Base-by-base conservation (phyloP, 2,888 invertebrate genomes). In the Polydrusus cervinus region DNA sequence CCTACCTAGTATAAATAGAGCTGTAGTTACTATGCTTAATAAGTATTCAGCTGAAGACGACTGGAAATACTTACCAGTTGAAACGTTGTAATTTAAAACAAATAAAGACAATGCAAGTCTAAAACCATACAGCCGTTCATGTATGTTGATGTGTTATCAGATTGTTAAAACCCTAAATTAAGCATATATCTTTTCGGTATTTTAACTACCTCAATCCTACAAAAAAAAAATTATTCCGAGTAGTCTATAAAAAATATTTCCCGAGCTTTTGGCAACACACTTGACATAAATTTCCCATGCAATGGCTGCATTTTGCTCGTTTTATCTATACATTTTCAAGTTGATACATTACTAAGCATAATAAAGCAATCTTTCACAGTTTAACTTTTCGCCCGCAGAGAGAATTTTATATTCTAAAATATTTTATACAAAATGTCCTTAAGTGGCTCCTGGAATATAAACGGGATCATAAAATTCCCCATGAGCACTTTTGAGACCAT, bases 351-450 rank as follows among this genome's bases (percentile, higher is more conserved):
- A 62, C 64, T 60, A 43, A 20, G 74, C 45, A 74, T 74, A 74
- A 74, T 74, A 74, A 68, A 74, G 66, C 69, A 65, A 74, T 74
- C 64, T 64, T 74, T 74, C 61, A 64, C 45, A 69, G 62, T 53
- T 72, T 60, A 67, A 20, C 47, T 55, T 69, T 14, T 34, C 62
- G 40, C 69, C 51, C 55, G 40, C 18, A 16, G 45, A 62, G 38
- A 62, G 45, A 69, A 74, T 74, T 74, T 74, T 69, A 74, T 74
- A 43, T 74, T 62, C 74, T 20, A 43, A 55, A 60, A 74, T 74
- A 74, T 69, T 69, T 74, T 64, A 74, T 55, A 64, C 57, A 74
- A 73, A 74, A 62, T 64, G 69, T 57, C 45, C 64, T 25, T 69
- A 55, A 69, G 74, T 64, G 68, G 51, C 67, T 68, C 20, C 53